Percentiles rank a stretch among this genome's conserved stretches.
Evolutionary conservation across 1,140 invertebrate genomes (phyloP).

Genomic region (Megalopta genalis): DNA sequence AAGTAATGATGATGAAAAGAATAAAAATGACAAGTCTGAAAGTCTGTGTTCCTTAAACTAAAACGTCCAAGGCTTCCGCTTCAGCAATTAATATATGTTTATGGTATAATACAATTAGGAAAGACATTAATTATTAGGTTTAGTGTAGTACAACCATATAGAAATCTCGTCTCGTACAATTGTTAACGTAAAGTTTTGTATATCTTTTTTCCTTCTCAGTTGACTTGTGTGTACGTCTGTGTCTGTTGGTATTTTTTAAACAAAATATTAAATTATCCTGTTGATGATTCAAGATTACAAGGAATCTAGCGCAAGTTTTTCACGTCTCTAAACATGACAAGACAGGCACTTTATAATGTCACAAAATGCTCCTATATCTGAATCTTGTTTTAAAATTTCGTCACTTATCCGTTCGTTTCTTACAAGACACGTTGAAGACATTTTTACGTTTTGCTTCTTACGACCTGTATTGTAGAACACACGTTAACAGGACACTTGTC

Average conservation of each 20-base stretch:
- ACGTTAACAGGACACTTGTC: constrained; percentile 65
- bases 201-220: constrained; percentile 17
- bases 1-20: constrained; percentile 47
- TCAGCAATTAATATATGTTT: constrained; percentile 52
- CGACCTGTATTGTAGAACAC: constrained; percentile 70
- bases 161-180: constrained; percentile 62
- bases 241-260: constrained; percentile 30
- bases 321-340: constrained; percentile 76
- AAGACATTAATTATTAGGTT: constrained; percentile 65
- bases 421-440: constrained; percentile 67
- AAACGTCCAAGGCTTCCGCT: constrained; percentile 51
- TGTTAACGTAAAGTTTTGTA: constrained; percentile 51
- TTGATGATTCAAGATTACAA: constrained; percentile 67
- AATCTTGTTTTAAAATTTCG: constrained; percentile 77
- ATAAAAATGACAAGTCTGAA: constrained; percentile 36
- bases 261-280: constrained; percentile 55
- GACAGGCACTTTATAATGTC: constrained; percentile 80
- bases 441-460: constrained; percentile 62
- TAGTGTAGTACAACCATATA: constrained; percentile 62
- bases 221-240: constrained; percentile 36
- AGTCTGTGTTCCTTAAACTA: constrained; percentile 42
- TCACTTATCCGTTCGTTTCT: constrained; percentile 61
- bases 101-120: constrained; percentile 72
- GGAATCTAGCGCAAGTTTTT: constrained; percentile 71
- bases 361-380: constrained; percentile 76